These are phyloP conservation scores for Dicyrtomina minuta DNA, from an alignment of 2,888 invertebrate genomes.

Conservation along the genomic window DNA sequence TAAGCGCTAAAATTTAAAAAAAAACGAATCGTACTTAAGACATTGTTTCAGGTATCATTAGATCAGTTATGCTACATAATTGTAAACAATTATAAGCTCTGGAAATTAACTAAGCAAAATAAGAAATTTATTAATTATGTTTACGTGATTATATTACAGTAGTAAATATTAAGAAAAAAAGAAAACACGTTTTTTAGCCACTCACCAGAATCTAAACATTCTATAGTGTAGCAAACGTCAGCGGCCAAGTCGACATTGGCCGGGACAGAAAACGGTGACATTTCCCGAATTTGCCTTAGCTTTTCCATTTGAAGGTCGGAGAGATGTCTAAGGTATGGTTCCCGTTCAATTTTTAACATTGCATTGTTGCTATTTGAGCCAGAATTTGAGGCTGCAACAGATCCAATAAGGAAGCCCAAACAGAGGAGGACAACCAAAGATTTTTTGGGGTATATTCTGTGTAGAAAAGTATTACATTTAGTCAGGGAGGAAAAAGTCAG, in stretches of 20 bases:
- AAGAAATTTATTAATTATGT: too few species aligned
- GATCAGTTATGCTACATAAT: too few species aligned
- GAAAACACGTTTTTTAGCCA: background rate
- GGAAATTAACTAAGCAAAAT: too few species aligned
- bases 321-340: background rate
- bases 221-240: conserved; percentile 33
- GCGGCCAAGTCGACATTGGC: background rate
- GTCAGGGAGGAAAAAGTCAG: too few species aligned
- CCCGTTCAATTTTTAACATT: background rate
- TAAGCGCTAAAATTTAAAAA: conserved; percentile 37
- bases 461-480: too few species aligned
- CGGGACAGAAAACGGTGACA: conserved; percentile 13
- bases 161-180: background rate
- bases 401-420: conserved; percentile 23
- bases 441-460: too few species aligned
- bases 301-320: too few species aligned
- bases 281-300: conserved; percentile 5
- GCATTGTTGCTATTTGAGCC: background rate
- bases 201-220: conserved; percentile 34
- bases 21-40: background rate
- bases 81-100: too few species aligned
- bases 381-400: conserved; percentile 22
- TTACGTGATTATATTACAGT: too few species aligned
- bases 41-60: too few species aligned
- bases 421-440: conserved; percentile 5